Evolutionary conservation across 2,113 vertebrate species (phyloP).

Genomic region (Regulus satrapa): DNA sequence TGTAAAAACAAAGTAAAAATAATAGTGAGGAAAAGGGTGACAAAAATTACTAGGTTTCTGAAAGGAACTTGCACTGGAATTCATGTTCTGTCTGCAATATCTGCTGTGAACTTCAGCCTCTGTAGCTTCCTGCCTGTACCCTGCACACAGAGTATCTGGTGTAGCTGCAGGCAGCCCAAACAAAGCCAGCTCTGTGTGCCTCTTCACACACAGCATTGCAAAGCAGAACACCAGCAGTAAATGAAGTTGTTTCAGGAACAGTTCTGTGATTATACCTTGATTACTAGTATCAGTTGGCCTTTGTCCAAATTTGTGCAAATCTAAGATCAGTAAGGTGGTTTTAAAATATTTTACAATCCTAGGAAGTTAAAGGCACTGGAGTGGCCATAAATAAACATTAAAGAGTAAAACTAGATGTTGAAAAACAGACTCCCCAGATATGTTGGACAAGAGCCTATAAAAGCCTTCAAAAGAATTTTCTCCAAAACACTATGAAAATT

Average conservation of each 20-base stretch:
- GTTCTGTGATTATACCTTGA: not conserved
- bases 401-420: slow-evolving; percentile 35
- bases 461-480: slow-evolving; percentile 49
- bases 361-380: not conserved
- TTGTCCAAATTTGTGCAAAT: not conserved
- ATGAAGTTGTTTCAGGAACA: not conserved
- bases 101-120: not conserved
- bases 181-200: not conserved
- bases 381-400: not conserved
- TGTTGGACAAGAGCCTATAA: slow-evolving; percentile 34
- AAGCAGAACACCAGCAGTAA: not conserved
- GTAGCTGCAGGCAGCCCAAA: not conserved
- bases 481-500: slow-evolving; percentile 42
- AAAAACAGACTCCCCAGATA: slow-evolving; percentile 45
- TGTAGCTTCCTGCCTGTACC: not conserved
- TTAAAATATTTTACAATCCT: not conserved
- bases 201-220: not conserved
- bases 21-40: not conserved
- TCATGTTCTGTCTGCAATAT: not conserved
- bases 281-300: not conserved
- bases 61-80: not conserved
- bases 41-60: not conserved
- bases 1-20: not conserved
- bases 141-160: not conserved
- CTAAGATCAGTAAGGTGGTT: not conserved